A percentile compares a stretch with the other conserved stretches of the same genome.
Conservation (phyloP, 2,797 vertebrate genomes). For the Paratrypauchen microcephalus region DNA sequence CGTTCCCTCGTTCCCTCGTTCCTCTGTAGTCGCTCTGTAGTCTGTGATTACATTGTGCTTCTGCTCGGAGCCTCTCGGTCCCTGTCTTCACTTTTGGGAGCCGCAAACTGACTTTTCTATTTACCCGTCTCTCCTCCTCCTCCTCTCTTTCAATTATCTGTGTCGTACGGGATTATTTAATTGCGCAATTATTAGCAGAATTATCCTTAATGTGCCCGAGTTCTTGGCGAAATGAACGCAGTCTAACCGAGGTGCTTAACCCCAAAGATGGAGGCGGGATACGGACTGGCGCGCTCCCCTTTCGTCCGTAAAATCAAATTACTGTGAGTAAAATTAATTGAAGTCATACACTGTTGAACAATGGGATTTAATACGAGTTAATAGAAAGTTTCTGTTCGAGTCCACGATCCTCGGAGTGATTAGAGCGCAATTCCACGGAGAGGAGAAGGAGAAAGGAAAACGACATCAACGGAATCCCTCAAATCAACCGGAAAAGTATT, state of each 20-base stretch:
- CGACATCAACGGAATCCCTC: not conserved
- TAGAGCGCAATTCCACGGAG: not conserved
- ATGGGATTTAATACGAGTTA: constrained; percentile 68
- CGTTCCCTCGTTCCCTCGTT: not conserved
- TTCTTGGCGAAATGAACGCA: constrained; percentile 66
- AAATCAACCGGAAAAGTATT: no score
- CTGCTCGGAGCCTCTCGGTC: constrained; percentile 19
- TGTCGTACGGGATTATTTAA: constrained; percentile 69
- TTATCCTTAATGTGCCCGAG: constrained; percentile 63
- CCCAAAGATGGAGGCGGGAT: constrained; percentile 60
- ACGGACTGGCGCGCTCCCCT: constrained; percentile 51
- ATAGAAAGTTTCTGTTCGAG: constrained; percentile 70
- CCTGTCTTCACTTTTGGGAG: constrained; percentile 18
- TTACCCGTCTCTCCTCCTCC: constrained; percentile 42
- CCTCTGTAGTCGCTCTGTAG: constrained; percentile 16
- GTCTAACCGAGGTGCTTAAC: constrained; percentile 65
- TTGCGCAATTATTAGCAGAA: constrained; percentile 72
- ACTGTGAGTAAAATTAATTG: constrained; percentile 73
- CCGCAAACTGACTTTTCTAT: constrained; percentile 24
- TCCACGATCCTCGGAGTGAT: constrained; percentile 21
- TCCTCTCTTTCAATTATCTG: constrained; percentile 50
- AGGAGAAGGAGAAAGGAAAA: constrained; percentile 5
- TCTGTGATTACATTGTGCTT: constrained; percentile 33
- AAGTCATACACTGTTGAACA: constrained; percentile 61
- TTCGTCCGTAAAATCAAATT: constrained; percentile 71